Percentiles rank a stretch among this genome's conserved stretches.
Evolutionary conservation across 2,113 vertebrate species (phyloP).

Genomic region (Malurus cyaneus): DNA sequence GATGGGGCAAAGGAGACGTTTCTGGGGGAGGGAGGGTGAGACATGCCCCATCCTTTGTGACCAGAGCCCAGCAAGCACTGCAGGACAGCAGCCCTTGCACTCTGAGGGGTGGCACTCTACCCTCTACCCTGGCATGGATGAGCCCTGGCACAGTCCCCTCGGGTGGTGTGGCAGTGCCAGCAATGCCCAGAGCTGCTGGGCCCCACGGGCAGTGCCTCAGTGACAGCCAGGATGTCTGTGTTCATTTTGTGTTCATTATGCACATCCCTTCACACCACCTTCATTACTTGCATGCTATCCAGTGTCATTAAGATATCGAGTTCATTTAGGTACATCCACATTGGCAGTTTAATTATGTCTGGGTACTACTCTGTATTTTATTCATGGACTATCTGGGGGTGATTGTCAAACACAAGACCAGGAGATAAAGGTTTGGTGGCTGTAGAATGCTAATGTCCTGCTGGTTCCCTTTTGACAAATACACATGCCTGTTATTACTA

Average conservation of each 20-base stretch:
- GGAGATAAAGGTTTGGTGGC: slow-evolving; percentile 66
- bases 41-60: rapidly evolving
- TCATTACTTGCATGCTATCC: slow-evolving; percentile 65
- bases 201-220: not conserved
- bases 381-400: slow-evolving; percentile 73
- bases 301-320: slow-evolving; percentile 79
- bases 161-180: rapidly evolving
- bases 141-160: not conserved
- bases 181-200: not conserved
- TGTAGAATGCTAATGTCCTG: slow-evolving; percentile 72
- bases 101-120: not conserved
- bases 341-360: slow-evolving; percentile 81
- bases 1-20: not conserved
- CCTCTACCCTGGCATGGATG: rapidly evolving
- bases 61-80: rapidly evolving
- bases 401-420: slow-evolving; percentile 69
- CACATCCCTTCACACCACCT: slow-evolving; percentile 27
- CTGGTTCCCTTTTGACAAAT: slow-evolving; percentile 63
- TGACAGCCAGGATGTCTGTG: not conserved
- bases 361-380: slow-evolving; percentile 71
- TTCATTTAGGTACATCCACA: slow-evolving; percentile 76
- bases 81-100: not conserved
- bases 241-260: slow-evolving; percentile 37
- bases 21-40: not conserved
- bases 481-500: slow-evolving; percentile 68